These are phyloP conservation scores for Lymantria dispar DNA, from an alignment of 2,888 invertebrate species.

Conservation along the genomic window DNA sequence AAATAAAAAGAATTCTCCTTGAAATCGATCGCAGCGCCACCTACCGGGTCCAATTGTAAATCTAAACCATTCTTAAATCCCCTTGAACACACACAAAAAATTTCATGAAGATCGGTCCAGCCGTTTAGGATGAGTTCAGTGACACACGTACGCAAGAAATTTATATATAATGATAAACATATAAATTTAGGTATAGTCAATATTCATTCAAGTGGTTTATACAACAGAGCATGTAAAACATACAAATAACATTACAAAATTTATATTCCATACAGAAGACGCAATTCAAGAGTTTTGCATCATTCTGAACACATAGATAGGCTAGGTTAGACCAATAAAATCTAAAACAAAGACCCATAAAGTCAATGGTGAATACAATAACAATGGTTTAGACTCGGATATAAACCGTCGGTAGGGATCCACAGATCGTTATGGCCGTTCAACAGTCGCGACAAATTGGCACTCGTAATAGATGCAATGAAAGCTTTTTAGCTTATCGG, in stretches of 20 bases:
- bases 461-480: slow-evolving; percentile 1
- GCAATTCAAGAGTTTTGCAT: background rate
- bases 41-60: too few species aligned
- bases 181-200: too few species aligned
- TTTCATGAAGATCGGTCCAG: too few species aligned
- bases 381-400: slow-evolving; percentile 20
- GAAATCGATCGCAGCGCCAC: too few species aligned
- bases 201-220: too few species aligned
- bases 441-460: slow-evolving; percentile 26
- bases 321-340: slow-evolving; percentile 20
- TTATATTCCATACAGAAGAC: background rate
- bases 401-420: slow-evolving; percentile 3
- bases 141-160: too few species aligned
- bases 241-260: background rate
- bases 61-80: too few species aligned
- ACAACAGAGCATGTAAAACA: too few species aligned
- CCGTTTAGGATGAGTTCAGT: too few species aligned
- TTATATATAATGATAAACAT: too few species aligned
- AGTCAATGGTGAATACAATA: slow-evolving; percentile 17
- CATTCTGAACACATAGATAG: slow-evolving; percentile 7
- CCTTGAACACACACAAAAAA: too few species aligned
- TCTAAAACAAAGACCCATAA: slow-evolving; percentile 30
- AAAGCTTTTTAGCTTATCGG: background rate
- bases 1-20: too few species aligned
- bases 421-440: slow-evolving; percentile 7